Conservation (phyloP, 30 jellyfish, hydroid and myxozoan genomes). For the Cassiopea andromeda region DNA sequence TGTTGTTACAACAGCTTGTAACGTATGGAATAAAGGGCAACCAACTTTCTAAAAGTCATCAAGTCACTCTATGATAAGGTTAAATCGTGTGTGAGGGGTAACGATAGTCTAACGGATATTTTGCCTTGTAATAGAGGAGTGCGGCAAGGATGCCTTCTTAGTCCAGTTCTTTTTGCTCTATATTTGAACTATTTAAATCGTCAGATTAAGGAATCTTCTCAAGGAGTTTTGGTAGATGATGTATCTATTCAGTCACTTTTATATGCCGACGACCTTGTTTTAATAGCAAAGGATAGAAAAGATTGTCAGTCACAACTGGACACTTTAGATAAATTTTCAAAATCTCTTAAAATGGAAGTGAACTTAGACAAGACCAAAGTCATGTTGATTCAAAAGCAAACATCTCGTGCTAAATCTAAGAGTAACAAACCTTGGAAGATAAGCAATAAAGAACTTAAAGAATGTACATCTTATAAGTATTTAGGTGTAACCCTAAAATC, state of each 20-base stretch:
- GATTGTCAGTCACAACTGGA: conserved; percentile 41
- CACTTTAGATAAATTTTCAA: neutral
- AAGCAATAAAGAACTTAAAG: conserved; percentile 6
- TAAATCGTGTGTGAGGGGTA: conserved; percentile 52
- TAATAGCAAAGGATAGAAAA: conserved; percentile 31
- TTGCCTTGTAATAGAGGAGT: conserved; percentile 54
- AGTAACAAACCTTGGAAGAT: conserved; percentile 15
- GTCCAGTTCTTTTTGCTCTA: conserved; percentile 59
- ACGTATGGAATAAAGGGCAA: conserved; percentile 50
- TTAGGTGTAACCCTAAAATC: conserved; percentile 18
- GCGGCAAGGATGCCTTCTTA: conserved; percentile 55
- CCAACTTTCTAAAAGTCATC: conserved; percentile 35
- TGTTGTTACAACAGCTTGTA: conserved; percentile 35
- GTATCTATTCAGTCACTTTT: neutral
- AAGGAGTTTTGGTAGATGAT: conserved; percentile 30
- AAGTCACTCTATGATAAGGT: conserved; percentile 38
- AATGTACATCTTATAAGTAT: conserved; percentile 7
- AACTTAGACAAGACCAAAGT: conserved; percentile 31
- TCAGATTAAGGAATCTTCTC: conserved; percentile 17
- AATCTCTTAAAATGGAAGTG: conserved; percentile 29
- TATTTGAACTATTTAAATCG: conserved; percentile 51
- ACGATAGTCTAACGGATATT: conserved; percentile 37
- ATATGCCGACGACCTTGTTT: conserved; percentile 43
- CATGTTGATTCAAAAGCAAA: conserved; percentile 16
- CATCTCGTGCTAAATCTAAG: conserved; percentile 11